Base-by-base conservation (phyloP, 1,140 invertebrate species). In the Doryteuthis pealeii region DNA sequence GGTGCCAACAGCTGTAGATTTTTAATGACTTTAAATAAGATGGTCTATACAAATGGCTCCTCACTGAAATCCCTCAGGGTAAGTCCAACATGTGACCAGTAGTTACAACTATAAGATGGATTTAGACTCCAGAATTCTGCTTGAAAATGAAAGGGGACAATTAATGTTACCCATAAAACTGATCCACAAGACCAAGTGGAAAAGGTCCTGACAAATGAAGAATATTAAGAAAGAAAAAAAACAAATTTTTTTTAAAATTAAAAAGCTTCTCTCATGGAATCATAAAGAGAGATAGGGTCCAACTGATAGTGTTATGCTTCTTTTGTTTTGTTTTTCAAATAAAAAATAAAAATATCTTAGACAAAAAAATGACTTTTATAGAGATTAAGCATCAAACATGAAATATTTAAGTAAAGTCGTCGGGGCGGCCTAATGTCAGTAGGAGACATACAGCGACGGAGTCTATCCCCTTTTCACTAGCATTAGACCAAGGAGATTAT, bases 21-120 rank as follows among this genome's bases (percentile, higher is more conserved):
- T 49, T 49, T 49, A 49, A 49, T 49, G 45, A 49, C 45, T 49
- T 49, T 49, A 49, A 49, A 49, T 49, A 49, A 49, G 45, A 49
- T 49, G 45, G 45, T 49, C 45, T 49, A 49, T 49, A 49, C 45
- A 49, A 49, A 49, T 49, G 45, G 45, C 45, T 49, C 45, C 45
- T 49, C 45, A 49, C 45, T 49, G 45, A 49, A 49, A 49, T 12
- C 45, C 45, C 45, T 49, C 45, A 12, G 45, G 45, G 45, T 49
- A 49, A 49, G 45, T 49, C 45, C 45, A 49, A 49, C 45, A 49
- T 49, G 45, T 22, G 45, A 49, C 45, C 45, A 49, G 45, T 49
- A 49, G 45, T 49, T 49, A 49, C 45, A 49, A 49, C 45, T 49
- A 49, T 22, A 49, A 49, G 45, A 49, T 49, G 45, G 45, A 49